These are phyloP conservation scores for Lycophotia porphyrea DNA, from an alignment of 2,888 invertebrate species.

Conservation along the genomic window DNA sequence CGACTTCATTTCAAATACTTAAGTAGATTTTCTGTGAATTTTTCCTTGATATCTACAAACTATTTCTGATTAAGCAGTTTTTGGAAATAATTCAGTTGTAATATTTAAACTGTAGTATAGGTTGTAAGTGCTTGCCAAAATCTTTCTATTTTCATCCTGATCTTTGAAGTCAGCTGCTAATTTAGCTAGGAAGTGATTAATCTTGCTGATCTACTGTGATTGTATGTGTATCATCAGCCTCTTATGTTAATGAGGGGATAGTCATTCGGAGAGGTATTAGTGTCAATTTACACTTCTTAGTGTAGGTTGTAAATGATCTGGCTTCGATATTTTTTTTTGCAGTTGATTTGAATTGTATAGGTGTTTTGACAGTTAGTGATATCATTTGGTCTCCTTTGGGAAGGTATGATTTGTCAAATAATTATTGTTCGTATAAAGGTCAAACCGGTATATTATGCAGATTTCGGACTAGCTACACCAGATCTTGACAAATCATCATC, in stretches of 20 bases:
- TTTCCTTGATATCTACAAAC: background rate
- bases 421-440: background rate
- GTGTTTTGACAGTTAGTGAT: conserved; percentile 30
- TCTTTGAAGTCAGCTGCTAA: conserved; percentile 31
- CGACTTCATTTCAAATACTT: too few relatives aligned
- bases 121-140: conserved; percentile 47
- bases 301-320: conserved; percentile 38
- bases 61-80: conserved; percentile 67
- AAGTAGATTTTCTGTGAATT: background rate
- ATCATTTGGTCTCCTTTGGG: conserved; percentile 1
- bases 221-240: conserved; percentile 37
- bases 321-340: conserved; percentile 26
- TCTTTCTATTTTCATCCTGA: conserved; percentile 45
- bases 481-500: background rate
- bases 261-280: conserved; percentile 36
- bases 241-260: conserved; percentile 44
- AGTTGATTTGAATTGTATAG: conserved; percentile 34
- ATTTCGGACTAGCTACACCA: background rate
- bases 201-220: conserved; percentile 29
- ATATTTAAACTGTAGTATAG: conserved; percentile 35
- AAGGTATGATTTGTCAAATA: conserved; percentile 16
- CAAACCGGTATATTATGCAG: background rate
- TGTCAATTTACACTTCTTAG: conserved; percentile 47
- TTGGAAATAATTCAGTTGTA: conserved; percentile 35
- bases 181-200: conserved; percentile 37